phyloP scores from a whole-genome alignment of 2,888 invertebrate species.

The Leptinotarsa rubiginosa region DNA sequence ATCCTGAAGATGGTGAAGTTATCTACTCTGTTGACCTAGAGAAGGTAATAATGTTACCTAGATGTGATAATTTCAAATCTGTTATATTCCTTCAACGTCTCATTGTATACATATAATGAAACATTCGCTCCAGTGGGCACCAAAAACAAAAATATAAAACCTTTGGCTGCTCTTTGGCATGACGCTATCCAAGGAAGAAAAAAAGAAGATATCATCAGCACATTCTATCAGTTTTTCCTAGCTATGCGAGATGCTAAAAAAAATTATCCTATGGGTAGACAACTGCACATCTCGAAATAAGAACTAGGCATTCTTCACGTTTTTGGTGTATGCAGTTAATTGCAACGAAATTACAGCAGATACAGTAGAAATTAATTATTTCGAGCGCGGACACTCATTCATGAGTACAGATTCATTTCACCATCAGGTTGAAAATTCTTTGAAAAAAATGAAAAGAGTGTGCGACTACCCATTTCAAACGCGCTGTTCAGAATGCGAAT shows the following conservation, averaged over 20 bases:
- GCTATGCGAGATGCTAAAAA: slow-evolving; percentile 27
- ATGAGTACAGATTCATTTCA: slow-evolving; percentile 44
- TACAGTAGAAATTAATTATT: slow-evolving; percentile 40
- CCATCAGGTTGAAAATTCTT: slow-evolving; percentile 34
- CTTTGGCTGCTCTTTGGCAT: slow-evolving; percentile 49
- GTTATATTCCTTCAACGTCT: slow-evolving; percentile 2
- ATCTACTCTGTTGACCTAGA: slow-evolving; percentile 14
- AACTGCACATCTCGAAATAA: slow-evolving; percentile 47
- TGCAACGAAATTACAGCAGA: slow-evolving; percentile 32
- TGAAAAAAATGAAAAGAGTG: slow-evolving; percentile 26
- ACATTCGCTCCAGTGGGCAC: background rate
- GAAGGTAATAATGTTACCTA: slow-evolving; percentile 26
- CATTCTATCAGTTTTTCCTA: slow-evolving; percentile 37
- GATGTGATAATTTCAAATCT: slow-evolving; percentile 14
- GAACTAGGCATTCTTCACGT: slow-evolving; percentile 43
- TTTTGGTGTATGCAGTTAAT: slow-evolving; percentile 44
- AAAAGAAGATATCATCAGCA: slow-evolving; percentile 47
- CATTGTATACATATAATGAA: slow-evolving; percentile 11
- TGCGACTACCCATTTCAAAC: slow-evolving; percentile 32
- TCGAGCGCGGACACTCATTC: slow-evolving; percentile 47
- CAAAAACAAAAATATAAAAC: background rate
- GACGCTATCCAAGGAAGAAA: slow-evolving; percentile 44
- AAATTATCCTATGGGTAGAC: slow-evolving; percentile 42
- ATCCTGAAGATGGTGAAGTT: slow-evolving; percentile 16
- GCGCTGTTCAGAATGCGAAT: slow-evolving; percentile 28